Conservation (phyloP, 2,113 vertebrate species). For the Megalops atlanticus region DNA sequence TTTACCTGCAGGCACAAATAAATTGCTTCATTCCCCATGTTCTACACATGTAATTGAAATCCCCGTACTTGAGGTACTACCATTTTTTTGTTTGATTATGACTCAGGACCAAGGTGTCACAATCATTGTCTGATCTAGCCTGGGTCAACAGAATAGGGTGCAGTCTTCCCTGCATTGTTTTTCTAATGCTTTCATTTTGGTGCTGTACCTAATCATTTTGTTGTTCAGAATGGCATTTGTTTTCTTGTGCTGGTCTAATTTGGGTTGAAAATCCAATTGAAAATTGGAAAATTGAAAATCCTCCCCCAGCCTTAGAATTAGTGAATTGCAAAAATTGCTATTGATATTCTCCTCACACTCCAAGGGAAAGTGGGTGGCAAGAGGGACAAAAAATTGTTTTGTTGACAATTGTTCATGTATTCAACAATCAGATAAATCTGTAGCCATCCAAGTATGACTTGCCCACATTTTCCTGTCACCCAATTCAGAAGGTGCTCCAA, state of each 20-base stretch:
- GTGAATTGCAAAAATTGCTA: slow-evolving; percentile 28
- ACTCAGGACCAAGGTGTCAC: slow-evolving; percentile 12
- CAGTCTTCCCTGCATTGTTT: background rate
- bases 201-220: background rate
- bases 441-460: background rate
- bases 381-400: background rate
- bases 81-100: slow-evolving; percentile 28
- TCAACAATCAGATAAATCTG: background rate
- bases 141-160: background rate
- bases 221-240: slow-evolving; percentile 23
- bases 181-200: background rate
- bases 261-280: background rate
- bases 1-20: slow-evolving; percentile 29
- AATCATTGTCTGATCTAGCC: background rate
- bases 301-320: background rate
- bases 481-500: background rate
- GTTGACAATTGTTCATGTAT: background rate
- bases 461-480: background rate
- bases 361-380: slow-evolving; percentile 16
- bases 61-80: background rate
- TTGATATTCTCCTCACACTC: slow-evolving; percentile 18
- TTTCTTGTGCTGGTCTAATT: background rate
- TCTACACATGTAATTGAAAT: slow-evolving; percentile 40
- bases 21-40: slow-evolving; percentile 44
- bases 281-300: background rate